Conservation (phyloP, 2,888 invertebrate species). For the Sturmia bella region DNA sequence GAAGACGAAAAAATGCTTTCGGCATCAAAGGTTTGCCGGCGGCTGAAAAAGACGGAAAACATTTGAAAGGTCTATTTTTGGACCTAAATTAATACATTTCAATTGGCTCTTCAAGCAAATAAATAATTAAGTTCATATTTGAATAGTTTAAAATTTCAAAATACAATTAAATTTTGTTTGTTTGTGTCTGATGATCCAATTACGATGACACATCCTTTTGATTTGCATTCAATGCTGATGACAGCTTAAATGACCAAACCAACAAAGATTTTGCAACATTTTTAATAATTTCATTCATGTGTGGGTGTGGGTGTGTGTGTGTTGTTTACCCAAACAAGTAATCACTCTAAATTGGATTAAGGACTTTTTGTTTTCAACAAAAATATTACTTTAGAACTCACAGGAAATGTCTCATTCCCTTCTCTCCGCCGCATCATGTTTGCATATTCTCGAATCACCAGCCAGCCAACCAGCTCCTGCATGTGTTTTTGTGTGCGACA, state of each 20-base stretch:
- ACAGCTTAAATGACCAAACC: conserved; percentile 27
- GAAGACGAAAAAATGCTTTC: no score
- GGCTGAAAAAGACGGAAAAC: no score
- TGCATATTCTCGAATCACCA: conserved; percentile 9
- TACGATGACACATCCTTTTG: conserved; percentile 18
- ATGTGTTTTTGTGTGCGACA: no score
- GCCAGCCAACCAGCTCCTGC: not conserved
- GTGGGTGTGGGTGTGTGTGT: no score
- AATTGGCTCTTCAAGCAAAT: no score
- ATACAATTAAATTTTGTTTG: conserved; percentile 34
- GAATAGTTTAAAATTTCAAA: not conserved
- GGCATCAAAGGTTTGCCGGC: no score
- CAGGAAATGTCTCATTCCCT: not conserved
- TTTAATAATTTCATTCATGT: conserved; percentile 44
- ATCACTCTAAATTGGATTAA: conserved; percentile 81
- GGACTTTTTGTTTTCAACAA: conserved; percentile 69
- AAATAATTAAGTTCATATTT: no score
- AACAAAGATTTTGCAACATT: conserved; percentile 43
- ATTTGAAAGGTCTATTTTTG: no score
- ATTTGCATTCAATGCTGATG: conserved; percentile 17
- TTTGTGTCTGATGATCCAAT: conserved; percentile 28
- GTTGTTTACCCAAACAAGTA: conserved; percentile 73
- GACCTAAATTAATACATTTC: no score
- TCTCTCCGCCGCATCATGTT: not conserved
- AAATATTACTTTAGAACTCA: conserved; percentile 53